phyloP scores from a whole-genome alignment of 2,888 invertebrate genomes.

The Melipona bicolor region DNA sequence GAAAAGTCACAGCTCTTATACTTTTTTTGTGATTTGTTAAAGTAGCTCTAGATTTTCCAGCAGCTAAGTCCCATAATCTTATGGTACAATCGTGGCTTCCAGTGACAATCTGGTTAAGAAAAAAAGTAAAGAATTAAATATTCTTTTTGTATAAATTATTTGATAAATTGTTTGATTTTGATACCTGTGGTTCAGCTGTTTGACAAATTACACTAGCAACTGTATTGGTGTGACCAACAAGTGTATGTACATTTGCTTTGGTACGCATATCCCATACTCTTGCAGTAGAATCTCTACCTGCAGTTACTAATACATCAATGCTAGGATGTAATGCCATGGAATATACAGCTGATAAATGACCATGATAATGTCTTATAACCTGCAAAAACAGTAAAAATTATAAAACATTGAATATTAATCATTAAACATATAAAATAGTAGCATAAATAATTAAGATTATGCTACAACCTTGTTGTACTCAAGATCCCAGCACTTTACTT shows the following conservation, averaged over 20 bases:
- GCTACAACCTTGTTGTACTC: constrained; percentile 96
- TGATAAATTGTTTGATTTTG: not conserved
- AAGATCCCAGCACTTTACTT: constrained; percentile 99
- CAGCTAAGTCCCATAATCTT: constrained; percentile 98
- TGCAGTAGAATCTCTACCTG: constrained; percentile 97
- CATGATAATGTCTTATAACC: constrained; percentile 99
- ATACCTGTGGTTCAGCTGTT: constrained; percentile 95
- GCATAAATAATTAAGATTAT: not conserved
- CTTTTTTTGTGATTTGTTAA: constrained; percentile 99
- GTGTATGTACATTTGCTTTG: constrained; percentile 98
- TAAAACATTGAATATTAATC: not conserved
- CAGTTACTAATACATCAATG: constrained; percentile 96
- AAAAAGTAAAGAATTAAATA: not conserved
- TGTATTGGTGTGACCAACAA: constrained; percentile 98
- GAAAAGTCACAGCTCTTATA: constrained; percentile 91
- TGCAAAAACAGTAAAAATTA: constrained; percentile 77
- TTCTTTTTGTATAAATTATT: not conserved
- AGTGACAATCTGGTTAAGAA: constrained; percentile 89
- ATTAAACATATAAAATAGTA: not conserved
- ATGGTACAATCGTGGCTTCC: constrained; percentile 98
- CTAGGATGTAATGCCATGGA: constrained; percentile 96
- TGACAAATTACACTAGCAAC: constrained; percentile 98
- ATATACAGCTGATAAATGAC: constrained; percentile 98
- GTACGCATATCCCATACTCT: constrained; percentile 99
- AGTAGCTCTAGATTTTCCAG: constrained; percentile 96